Conservation (phyloP, 2,888 invertebrate species). For the Arge pagana region DNA sequence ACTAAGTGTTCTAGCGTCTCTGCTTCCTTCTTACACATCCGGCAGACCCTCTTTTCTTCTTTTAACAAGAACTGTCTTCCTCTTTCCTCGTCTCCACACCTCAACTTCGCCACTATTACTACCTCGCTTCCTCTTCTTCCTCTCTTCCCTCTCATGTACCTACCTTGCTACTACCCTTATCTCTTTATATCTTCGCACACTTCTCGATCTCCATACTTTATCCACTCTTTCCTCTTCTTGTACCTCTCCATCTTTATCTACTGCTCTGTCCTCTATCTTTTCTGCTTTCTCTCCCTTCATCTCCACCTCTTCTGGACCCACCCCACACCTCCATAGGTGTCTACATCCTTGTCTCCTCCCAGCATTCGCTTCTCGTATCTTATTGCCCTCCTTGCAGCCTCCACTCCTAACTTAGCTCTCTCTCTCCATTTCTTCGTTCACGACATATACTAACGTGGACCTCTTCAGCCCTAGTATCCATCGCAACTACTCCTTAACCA, state of each 20-base stretch:
- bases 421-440: constrained; percentile 16
- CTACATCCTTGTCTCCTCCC: not conserved
- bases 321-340: constrained; percentile 24
- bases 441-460: constrained; percentile 10
- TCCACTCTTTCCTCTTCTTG: constrained; percentile 12
- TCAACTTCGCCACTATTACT: constrained; percentile 3
- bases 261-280: constrained; percentile 7
- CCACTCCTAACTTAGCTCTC: constrained; percentile 15
- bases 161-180: not conserved
- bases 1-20: constrained; percentile 14
- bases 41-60: not conserved
- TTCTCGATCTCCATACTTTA: too few species aligned
- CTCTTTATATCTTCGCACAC: constrained; percentile 6
- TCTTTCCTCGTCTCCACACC: constrained; percentile 20
- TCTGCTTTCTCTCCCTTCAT: constrained; percentile 15
- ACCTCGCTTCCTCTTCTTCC: not conserved
- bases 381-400: not conserved
- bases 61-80: constrained; percentile 3
- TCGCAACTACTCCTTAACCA: constrained; percentile 8
- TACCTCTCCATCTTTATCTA: constrained; percentile 16
- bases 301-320: constrained; percentile 19
- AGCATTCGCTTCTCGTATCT: not conserved
- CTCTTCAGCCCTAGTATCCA: constrained; percentile 19
- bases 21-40: not conserved
- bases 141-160: constrained; percentile 7